phyloP scores from a whole-genome alignment of 2,888 invertebrate genomes.

The Harpalus rufipes region DNA sequence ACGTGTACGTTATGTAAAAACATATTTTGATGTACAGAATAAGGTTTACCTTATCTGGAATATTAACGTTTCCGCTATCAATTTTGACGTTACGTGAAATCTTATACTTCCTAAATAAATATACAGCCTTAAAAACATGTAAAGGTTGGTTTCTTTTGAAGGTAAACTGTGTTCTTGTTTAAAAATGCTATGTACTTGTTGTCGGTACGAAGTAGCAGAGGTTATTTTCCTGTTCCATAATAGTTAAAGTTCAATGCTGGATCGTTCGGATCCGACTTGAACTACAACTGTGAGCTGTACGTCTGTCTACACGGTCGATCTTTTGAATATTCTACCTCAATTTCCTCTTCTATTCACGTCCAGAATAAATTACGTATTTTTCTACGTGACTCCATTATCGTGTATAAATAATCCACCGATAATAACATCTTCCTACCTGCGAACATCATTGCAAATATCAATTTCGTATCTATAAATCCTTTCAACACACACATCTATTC shows the following conservation, averaged over 20 bases:
- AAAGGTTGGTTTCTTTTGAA: too few species aligned
- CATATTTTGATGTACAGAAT: too few species aligned
- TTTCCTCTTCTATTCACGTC: conserved; percentile 35
- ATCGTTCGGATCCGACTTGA: not conserved
- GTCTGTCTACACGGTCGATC: not conserved
- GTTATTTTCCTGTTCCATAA: too few species aligned
- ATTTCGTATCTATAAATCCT: not conserved
- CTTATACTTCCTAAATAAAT: too few species aligned
- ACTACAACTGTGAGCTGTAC: not conserved
- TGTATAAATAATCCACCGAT: conserved; percentile 36
- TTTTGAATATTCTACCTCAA: conserved; percentile 52
- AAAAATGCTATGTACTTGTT: too few species aligned
- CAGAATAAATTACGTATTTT: conserved; percentile 36
- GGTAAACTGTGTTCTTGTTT: too few species aligned
- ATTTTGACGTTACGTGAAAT: too few species aligned
- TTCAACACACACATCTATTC: not conserved
- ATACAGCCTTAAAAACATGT: too few species aligned
- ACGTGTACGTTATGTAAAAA: too few species aligned
- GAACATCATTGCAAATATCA: not conserved
- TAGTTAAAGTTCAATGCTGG: not conserved
- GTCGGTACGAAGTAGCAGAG: too few species aligned
- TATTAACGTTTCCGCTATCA: too few species aligned
- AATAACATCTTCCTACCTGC: not conserved
- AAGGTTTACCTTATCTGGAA: too few species aligned
- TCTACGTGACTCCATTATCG: conserved; percentile 41